A percentile compares a stretch with the other conserved stretches of the same genome.
Conservation (phyloP, 2,888 invertebrate genomes). For the Aplocera efformata region DNA sequence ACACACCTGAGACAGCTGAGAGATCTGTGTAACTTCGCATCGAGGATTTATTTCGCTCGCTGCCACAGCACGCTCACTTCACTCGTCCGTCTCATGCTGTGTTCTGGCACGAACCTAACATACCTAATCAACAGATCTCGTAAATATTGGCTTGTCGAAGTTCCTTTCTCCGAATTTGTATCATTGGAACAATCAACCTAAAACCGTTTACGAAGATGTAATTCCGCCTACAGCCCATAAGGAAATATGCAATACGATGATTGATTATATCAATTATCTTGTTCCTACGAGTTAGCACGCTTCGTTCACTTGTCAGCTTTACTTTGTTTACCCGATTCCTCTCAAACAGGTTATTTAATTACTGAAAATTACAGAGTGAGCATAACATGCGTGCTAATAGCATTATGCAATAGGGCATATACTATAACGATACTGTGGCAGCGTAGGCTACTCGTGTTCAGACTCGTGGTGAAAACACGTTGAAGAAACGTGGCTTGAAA, state of each 20-base stretch:
- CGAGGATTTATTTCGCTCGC: too few relatives aligned
- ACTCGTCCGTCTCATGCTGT: too few relatives aligned
- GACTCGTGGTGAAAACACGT: slow-evolving; percentile 10
- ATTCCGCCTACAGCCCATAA: too few relatives aligned
- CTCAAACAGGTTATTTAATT: slow-evolving; percentile 1
- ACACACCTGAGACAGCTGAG: too few relatives aligned
- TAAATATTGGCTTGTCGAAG: too few relatives aligned
- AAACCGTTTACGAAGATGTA: too few relatives aligned
- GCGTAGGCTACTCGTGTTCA: slow-evolving; percentile 1
- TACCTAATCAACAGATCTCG: too few relatives aligned
- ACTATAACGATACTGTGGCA: background rate
- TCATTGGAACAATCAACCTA: too few relatives aligned
- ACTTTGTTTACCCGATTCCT: slow-evolving; percentile 4
- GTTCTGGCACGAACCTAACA: too few relatives aligned
- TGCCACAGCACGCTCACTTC: too few relatives aligned
- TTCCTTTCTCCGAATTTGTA: too few relatives aligned
- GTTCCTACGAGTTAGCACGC: slow-evolving; percentile 10
- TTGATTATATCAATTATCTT: slow-evolving; percentile 5
- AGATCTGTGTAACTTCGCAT: too few relatives aligned
- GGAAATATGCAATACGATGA: background rate
- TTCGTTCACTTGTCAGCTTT: slow-evolving; percentile 9
- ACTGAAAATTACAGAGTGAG: background rate
- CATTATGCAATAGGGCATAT: background rate
- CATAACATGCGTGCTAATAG: background rate
- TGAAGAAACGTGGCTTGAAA: slow-evolving; percentile 18